Conservation (phyloP, 2,797 vertebrate species). For the Eospalax fontanierii region DNA sequence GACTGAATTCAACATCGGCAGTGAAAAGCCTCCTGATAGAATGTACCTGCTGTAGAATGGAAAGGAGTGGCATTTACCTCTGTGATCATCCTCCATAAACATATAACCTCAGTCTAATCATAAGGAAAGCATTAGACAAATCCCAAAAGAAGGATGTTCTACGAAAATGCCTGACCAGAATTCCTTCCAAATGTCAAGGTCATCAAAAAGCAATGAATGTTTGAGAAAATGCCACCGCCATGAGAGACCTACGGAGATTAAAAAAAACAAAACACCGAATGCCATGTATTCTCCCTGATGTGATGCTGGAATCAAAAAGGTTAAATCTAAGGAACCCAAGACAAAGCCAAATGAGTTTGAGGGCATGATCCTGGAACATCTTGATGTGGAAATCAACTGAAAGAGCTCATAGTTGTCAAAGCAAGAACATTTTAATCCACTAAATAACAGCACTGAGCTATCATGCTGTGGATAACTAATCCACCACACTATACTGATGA, state of each 20-base stretch:
- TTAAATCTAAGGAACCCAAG: neutral
- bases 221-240: neutral
- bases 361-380: neutral
- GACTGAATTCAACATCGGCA: neutral
- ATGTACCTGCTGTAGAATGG: neutral
- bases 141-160: neutral
- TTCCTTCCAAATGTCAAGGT: neutral
- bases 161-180: neutral
- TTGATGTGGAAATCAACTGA: neutral
- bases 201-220: slow-evolving; percentile 3
- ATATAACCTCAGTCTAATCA: neutral
- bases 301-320: neutral
- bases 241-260: neutral
- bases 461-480: neutral
- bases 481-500: neutral
- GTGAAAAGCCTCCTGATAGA: neutral
- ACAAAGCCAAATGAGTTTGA: neutral
- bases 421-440: neutral
- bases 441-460: neutral
- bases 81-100: neutral
- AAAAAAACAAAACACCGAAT: neutral
- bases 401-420: neutral
- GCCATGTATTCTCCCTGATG: neutral
- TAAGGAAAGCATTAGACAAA: neutral
- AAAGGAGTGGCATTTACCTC: neutral